These are phyloP conservation scores for Protonibea diacanthus DNA, from an alignment of 2,797 vertebrate species.

Conservation along the genomic window DNA sequence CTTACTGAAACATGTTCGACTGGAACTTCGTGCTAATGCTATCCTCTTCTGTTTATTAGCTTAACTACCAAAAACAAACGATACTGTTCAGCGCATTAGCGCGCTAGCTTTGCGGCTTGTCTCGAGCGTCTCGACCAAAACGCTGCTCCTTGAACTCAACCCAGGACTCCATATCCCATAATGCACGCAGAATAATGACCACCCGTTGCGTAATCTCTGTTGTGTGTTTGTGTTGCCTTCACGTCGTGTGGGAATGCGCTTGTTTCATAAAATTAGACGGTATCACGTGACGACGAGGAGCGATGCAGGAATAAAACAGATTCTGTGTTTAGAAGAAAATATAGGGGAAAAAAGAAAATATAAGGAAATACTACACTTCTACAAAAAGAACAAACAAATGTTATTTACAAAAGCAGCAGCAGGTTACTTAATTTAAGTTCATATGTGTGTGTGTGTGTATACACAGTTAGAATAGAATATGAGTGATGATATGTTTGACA, in stretches of 20 bases:
- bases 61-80: no score
- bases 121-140: not conserved
- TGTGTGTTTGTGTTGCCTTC: slow-evolving; percentile 44
- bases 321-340: no score
- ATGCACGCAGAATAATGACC: not conserved
- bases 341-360: no score
- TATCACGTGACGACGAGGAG: not conserved
- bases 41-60: not conserved
- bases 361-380: no score
- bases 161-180: slow-evolving; percentile 39
- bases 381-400: no score
- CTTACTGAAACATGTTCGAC: not conserved
- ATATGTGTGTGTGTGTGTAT: no score
- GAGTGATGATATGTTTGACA: no score
- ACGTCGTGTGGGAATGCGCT: not conserved
- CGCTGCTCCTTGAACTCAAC: not conserved
- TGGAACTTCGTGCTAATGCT: not conserved
- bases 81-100: not conserved
- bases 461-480: no score
- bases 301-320: not conserved
- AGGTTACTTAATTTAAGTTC: no score
- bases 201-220: slow-evolving; percentile 36
- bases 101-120: not conserved
- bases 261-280: rapidly evolving
- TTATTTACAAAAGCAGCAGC: no score